Percentiles rank a stretch among this genome's conserved stretches.
These are phyloP conservation scores for Drosophila equinoxialis DNA, from an alignment of 1,140 invertebrate genomes.

Conservation along the genomic window DNA sequence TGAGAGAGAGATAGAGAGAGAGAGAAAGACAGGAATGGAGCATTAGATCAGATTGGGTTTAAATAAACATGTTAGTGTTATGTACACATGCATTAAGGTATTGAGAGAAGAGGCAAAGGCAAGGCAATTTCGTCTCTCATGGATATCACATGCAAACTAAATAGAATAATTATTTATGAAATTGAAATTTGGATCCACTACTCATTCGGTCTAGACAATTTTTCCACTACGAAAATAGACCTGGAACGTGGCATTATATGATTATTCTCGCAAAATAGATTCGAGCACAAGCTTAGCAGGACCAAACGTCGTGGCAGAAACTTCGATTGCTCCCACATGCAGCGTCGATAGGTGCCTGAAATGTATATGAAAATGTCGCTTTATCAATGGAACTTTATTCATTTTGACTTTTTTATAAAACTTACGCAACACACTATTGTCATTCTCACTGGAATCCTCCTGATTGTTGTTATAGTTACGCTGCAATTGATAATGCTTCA, in stretches of 20 bases:
- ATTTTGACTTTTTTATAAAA: neutral
- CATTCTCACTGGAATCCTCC: conserved; percentile 67
- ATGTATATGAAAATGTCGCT: neutral
- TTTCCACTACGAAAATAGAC: conserved; percentile 83
- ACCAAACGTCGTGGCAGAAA: conserved; percentile 76
- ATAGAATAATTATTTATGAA: conserved; percentile 30
- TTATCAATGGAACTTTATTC: neutral
- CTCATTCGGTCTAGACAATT: conserved; percentile 82
- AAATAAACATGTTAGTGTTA: neutral
- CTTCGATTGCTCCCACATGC: conserved; percentile 82
- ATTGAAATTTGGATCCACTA: conserved; percentile 54
- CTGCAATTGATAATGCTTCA: conserved; percentile 76
- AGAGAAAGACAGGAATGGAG: neutral
- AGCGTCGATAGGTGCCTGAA: conserved; percentile 75
- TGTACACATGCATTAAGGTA: too few relatives aligned
- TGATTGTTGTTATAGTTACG: conserved; percentile 61
- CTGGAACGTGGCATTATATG: conserved; percentile 78
- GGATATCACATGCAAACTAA: conserved; percentile 46
- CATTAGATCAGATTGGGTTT: conserved; percentile 45
- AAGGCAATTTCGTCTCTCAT: conserved; percentile 11
- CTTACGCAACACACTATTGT: conserved; percentile 74
- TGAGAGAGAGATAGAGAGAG: conserved; percentile 37
- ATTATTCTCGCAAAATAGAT: conserved; percentile 81
- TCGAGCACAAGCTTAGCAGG: conserved; percentile 73
- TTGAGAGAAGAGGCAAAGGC: too few relatives aligned